A percentile compares a stretch with the other conserved stretches of the same genome.
phyloP scores from a whole-genome alignment of 2,113 vertebrate species.

The Calcarius ornatus region DNA sequence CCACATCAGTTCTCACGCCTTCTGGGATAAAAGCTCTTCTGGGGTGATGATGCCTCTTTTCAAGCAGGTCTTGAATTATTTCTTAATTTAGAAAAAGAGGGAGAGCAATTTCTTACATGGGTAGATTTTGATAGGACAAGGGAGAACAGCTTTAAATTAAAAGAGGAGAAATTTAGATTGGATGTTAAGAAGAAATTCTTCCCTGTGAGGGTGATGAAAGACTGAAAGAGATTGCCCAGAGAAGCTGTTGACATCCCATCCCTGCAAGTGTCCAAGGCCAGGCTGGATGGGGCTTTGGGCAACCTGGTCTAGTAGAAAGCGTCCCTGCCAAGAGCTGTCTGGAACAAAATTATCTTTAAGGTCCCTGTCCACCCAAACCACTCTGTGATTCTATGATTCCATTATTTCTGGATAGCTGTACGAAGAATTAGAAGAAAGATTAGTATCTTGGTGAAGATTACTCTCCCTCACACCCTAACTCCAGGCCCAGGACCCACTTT shows the following conservation, averaged over 20 bases:
- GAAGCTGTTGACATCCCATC: not conserved
- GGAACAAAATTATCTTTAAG: not conserved
- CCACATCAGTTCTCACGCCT: rapidly evolving
- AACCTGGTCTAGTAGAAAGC: not conserved
- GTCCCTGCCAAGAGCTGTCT: not conserved
- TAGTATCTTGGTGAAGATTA: not conserved
- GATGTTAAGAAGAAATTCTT: not conserved
- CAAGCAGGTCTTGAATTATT: not conserved
- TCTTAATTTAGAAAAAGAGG: not conserved
- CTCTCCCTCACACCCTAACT: not conserved
- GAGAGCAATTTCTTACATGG: not conserved
- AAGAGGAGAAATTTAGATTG: not conserved
- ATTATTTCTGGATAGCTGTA: not conserved
- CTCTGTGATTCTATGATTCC: not conserved
- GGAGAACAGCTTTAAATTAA: not conserved
- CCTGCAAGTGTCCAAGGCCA: not conserved
- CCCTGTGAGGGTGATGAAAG: not conserved
- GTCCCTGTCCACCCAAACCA: not conserved
- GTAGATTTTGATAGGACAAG: not conserved
- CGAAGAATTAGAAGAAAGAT: not conserved
- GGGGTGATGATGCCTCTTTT: not conserved
- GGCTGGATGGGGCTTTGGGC: not conserved
- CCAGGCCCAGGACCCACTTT: not conserved
- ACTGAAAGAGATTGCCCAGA: not conserved
- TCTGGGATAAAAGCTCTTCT: not conserved